Percentiles rank a stretch among this genome's conserved stretches.
These are phyloP conservation scores for Pristionchus arcanus DNA, from an alignment of 2,888 invertebrate genomes.

Conservation along the genomic window DNA sequence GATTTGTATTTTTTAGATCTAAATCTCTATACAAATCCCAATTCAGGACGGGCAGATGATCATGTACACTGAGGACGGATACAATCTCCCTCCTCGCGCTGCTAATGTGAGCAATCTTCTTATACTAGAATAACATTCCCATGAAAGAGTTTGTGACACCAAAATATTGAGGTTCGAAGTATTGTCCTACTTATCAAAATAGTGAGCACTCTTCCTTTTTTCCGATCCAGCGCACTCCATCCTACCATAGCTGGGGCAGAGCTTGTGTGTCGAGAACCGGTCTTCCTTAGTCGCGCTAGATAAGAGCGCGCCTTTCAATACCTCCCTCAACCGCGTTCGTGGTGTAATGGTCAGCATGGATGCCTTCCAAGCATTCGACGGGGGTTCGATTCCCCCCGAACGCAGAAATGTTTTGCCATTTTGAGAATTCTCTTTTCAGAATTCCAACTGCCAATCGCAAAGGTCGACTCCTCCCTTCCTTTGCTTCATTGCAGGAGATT, in stretches of 20 bases:
- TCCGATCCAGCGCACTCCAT: too few relatives aligned
- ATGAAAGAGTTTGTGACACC: too few relatives aligned
- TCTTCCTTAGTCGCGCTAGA: not conserved
- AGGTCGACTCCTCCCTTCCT: not conserved
- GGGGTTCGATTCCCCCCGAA: constrained; percentile 61
- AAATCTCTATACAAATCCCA: not conserved
- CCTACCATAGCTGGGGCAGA: not conserved
- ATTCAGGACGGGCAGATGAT: constrained; percentile 29
- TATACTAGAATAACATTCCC: not conserved
- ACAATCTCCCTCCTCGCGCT: not conserved
- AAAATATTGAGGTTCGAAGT: too few relatives aligned
- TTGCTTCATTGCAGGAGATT: constrained; percentile 69
- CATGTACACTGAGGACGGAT: constrained; percentile 39
- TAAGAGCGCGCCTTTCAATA: not conserved
- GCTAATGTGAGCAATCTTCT: not conserved
- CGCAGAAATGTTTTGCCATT: constrained; percentile 52
- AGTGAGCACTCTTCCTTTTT: too few relatives aligned
- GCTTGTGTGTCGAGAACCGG: not conserved
- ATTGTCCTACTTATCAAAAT: too few relatives aligned
- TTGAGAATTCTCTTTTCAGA: constrained; percentile 52
- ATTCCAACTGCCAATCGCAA: constrained; percentile 57
- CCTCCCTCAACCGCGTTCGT: constrained; percentile 56
- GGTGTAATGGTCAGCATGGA: constrained; percentile 65
- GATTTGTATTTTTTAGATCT: not conserved
- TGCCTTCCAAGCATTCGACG: constrained; percentile 63